phyloP scores from a whole-genome alignment of 2,113 vertebrate species.

The Oncorhynchus nerka region DNA sequence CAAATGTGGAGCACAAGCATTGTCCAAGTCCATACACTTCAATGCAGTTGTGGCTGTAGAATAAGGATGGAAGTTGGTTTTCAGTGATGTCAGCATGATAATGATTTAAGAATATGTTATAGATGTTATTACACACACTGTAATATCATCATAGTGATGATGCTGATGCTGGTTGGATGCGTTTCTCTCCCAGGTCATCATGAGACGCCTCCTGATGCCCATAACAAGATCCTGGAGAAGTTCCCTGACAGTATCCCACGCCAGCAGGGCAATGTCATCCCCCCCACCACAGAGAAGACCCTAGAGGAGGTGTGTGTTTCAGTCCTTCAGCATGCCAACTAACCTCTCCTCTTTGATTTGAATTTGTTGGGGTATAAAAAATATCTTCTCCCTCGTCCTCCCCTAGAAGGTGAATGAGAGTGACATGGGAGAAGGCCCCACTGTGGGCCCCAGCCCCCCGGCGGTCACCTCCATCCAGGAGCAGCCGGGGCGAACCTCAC shows the following conservation, averaged over 20 bases:
- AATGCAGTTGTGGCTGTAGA: too few relatives aligned
- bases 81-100: too few relatives aligned
- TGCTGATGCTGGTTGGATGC: background rate
- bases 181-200: slow-evolving; percentile 82
- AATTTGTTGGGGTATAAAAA: too few relatives aligned
- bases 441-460: slow-evolving; percentile 50
- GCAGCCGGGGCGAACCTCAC: slow-evolving; percentile 46
- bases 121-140: background rate
- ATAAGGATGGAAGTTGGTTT: too few relatives aligned
- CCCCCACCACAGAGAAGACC: slow-evolving; percentile 82
- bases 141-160: background rate
- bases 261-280: slow-evolving; percentile 86
- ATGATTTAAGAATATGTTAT: too few relatives aligned
- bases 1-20: background rate
- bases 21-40: background rate
- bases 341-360: background rate
- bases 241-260: slow-evolving; percentile 90
- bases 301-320: slow-evolving; percentile 72
- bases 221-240: slow-evolving; percentile 88
- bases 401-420: slow-evolving; percentile 82
- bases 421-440: slow-evolving; percentile 73
- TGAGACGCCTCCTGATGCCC: slow-evolving; percentile 89
- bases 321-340: background rate
- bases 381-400: background rate
- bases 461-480: slow-evolving; percentile 80